A percentile compares a stretch with the other conserved stretches of the same genome.
phyloP scores from a whole-genome alignment of 23 tunicate genomes.

The Corella eumyota region DNA sequence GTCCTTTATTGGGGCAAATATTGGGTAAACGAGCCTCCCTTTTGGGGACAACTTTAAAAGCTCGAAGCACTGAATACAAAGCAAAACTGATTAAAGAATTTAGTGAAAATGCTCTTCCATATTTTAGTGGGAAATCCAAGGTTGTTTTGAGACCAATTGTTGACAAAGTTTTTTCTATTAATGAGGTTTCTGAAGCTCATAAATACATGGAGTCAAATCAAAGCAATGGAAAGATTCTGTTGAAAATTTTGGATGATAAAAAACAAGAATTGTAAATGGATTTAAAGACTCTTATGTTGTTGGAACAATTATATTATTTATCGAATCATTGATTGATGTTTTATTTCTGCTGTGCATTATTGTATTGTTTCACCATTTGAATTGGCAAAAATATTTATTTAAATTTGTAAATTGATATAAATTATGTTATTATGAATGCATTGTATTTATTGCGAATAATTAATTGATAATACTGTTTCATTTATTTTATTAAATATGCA shows the following conservation, averaged over 20 bases:
- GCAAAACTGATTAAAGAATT: conserved; percentile 55
- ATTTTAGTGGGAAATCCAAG: conserved; percentile 18
- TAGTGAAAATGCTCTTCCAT: conserved; percentile 43
- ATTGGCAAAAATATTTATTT: too few species aligned
- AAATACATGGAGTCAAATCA: conserved; percentile 64
- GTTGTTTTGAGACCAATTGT: conserved; percentile 31
- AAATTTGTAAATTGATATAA: too few species aligned
- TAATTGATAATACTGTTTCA: too few species aligned
- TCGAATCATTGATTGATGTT: too few species aligned
- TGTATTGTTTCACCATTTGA: too few species aligned
- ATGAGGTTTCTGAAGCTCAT: conserved; percentile 68
- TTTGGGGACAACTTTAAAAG: conserved; percentile 61
- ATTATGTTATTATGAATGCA: too few species aligned
- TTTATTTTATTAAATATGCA: too few species aligned
- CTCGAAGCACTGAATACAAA: conserved; percentile 75
- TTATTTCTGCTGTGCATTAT: too few species aligned
- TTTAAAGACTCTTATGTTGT: too few species aligned
- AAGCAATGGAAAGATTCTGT: conserved; percentile 80
- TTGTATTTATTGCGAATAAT: too few species aligned
- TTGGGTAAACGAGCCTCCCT: conserved; percentile 64
- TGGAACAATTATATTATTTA: too few species aligned
- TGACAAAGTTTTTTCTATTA: conserved; percentile 49
- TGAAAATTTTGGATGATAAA: conserved; percentile 10
- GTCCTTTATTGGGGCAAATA: conserved; percentile 30
- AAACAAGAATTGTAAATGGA: too few species aligned